Conservation (phyloP, 2,888 invertebrate genomes). For the Spisula solida region DNA sequence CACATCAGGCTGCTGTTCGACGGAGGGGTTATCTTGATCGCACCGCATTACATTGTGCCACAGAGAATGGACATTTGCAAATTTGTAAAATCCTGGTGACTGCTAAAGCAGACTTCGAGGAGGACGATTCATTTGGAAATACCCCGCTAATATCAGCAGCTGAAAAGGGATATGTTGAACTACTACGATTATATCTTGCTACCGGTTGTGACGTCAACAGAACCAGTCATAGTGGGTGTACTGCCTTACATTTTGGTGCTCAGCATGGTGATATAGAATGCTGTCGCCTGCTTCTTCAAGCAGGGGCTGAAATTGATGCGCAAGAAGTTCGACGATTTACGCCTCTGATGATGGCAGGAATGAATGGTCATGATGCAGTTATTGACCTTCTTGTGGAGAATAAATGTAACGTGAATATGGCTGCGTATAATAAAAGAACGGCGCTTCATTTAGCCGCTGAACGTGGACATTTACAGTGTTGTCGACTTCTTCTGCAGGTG, state of each 20-base stretch:
- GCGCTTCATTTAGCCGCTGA: constrained; percentile 85
- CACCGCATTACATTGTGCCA: constrained; percentile 84
- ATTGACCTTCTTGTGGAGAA: constrained; percentile 79
- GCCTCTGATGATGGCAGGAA: constrained; percentile 86
- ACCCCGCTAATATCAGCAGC: constrained; percentile 84
- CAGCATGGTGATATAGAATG: constrained; percentile 82
- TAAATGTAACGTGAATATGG: constrained; percentile 84
- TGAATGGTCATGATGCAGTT: constrained; percentile 82
- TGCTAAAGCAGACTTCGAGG: constrained; percentile 81
- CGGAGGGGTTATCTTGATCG: constrained; percentile 82
- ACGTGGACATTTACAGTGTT: constrained; percentile 78
- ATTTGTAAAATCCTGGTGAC: constrained; percentile 79
- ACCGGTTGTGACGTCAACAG: constrained; percentile 82
- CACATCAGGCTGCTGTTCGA: constrained; percentile 79
- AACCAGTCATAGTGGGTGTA: constrained; percentile 82
- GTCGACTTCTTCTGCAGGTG: constrained; percentile 77
- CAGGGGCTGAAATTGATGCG: constrained; percentile 84
- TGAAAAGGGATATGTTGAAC: constrained; percentile 82
- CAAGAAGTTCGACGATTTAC: constrained; percentile 85
- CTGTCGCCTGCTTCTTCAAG: constrained; percentile 79
- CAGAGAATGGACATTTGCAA: constrained; percentile 82
- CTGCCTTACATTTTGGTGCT: constrained; percentile 82
- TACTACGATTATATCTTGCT: constrained; percentile 77
- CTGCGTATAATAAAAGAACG: constrained; percentile 82
- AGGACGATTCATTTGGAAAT: constrained; percentile 83